Conservation (phyloP, 2,797 vertebrate species). For the Hylomyscus alleni region DNA sequence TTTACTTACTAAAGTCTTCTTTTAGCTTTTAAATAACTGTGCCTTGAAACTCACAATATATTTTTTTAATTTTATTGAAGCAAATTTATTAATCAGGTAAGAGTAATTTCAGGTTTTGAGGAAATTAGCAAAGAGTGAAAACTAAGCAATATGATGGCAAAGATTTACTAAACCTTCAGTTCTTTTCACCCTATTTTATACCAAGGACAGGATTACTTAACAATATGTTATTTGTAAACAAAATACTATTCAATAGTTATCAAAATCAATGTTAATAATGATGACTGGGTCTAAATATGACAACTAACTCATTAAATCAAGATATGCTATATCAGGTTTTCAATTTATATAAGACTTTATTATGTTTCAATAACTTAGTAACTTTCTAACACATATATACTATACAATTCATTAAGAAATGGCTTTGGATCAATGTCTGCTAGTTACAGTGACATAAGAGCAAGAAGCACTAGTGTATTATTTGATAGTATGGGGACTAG, state of each 20-base stretch:
- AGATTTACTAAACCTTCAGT: neutral
- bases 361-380: conserved; percentile 11
- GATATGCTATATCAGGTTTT: neutral
- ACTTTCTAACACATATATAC: neutral
- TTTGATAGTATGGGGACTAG: neutral
- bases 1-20: neutral
- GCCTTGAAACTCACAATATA: neutral
- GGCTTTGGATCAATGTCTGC: neutral
- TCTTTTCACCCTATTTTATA: neutral
- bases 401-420: conserved; percentile 46
- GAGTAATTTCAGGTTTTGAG: neutral
- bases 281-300: neutral
- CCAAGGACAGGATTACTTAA: conserved; percentile 8
- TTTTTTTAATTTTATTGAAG: neutral
- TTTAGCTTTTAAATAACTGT: neutral
- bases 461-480: neutral
- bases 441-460: neutral
- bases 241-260: conserved; percentile 26
- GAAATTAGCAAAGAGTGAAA: neutral
- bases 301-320: neutral
- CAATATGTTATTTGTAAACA: conserved; percentile 30
- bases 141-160: neutral
- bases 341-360: neutral
- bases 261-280: neutral
- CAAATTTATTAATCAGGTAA: conserved; percentile 8